phyloP scores from a whole-genome alignment of 1,140 invertebrate genomes.

The Neodiprion virginianus region DNA sequence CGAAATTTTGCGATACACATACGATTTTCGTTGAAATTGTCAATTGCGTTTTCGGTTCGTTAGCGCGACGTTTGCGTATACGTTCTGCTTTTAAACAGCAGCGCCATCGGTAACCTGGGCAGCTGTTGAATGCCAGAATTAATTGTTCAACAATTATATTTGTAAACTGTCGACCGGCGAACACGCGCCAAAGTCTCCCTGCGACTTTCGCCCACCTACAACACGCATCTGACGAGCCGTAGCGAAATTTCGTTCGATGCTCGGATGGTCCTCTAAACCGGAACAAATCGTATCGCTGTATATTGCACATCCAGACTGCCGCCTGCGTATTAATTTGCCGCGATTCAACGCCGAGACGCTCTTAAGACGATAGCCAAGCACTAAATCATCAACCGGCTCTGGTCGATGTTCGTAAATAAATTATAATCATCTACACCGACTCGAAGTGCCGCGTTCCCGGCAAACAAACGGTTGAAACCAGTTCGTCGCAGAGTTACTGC shows the following conservation, averaged over 20 bases:
- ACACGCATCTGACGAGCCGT: too few species aligned
- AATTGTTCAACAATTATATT: conserved; percentile 8
- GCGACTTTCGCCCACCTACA: too few species aligned
- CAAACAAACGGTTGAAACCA: neutral
- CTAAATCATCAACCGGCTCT: neutral
- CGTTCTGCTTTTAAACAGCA: too few species aligned
- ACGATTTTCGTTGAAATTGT: conserved; percentile 2
- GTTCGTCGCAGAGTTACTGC: neutral
- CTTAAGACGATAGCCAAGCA: neutral
- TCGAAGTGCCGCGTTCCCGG: too few species aligned
- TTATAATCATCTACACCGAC: neutral
- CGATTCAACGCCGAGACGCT: neutral
- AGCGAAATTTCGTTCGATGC: too few species aligned
- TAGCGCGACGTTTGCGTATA: neutral
- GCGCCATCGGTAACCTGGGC: neutral
- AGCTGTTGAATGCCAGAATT: neutral
- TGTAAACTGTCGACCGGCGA: neutral
- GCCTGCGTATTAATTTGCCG: neutral
- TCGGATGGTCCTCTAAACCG: neutral
- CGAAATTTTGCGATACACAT: neutral
- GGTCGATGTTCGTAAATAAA: neutral
- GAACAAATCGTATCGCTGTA: neutral
- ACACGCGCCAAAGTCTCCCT: too few species aligned
- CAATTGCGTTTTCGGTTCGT: neutral
- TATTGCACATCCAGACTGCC: neutral